Percentiles rank a stretch among this genome's conserved stretches.
Conservation (phyloP, 2,113 vertebrate genomes). For the Daubentonia madagascariensis region DNA sequence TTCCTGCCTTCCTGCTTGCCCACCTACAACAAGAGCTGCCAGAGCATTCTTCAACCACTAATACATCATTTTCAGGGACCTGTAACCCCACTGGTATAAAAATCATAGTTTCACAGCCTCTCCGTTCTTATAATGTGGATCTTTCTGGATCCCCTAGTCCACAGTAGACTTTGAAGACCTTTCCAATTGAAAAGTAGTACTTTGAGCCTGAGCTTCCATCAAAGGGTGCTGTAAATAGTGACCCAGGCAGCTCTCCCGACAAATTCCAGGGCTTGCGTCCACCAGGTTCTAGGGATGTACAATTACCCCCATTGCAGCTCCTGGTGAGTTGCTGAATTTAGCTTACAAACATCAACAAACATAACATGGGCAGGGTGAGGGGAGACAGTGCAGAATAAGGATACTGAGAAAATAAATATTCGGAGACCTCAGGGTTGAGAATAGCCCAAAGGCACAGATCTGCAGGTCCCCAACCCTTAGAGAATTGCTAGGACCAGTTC, state of each 20-base stretch:
- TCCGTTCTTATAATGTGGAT: conserved; percentile 20
- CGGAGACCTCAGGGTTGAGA: background rate
- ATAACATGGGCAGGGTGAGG: background rate
- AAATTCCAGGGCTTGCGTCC: background rate
- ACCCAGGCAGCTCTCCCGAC: background rate
- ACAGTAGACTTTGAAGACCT: conserved; percentile 35
- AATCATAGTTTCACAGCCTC: background rate
- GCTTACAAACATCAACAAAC: conserved; percentile 24
- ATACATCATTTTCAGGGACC: conserved; percentile 68
- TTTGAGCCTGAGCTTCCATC: background rate
- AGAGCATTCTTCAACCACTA: conserved; percentile 46
- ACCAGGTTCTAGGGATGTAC: background rate
- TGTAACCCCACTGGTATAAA: conserved; percentile 28
- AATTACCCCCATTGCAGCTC: background rate
- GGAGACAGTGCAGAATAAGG: background rate
- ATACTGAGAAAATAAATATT: background rate
- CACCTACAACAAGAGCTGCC: conserved; percentile 71
- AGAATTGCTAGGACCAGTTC: background rate
- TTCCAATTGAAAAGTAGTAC: background rate
- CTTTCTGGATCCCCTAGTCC: conserved; percentile 24
- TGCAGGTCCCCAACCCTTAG: background rate
- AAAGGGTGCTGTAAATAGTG: background rate
- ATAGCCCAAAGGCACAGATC: background rate
- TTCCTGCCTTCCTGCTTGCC: conserved; percentile 75
- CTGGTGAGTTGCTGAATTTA: conserved; percentile 1